Percentiles rank a stretch among this genome's conserved stretches.
phyloP scores from a whole-genome alignment of 2,113 vertebrate genomes.

The Acrocephalus arundinaceus region DNA sequence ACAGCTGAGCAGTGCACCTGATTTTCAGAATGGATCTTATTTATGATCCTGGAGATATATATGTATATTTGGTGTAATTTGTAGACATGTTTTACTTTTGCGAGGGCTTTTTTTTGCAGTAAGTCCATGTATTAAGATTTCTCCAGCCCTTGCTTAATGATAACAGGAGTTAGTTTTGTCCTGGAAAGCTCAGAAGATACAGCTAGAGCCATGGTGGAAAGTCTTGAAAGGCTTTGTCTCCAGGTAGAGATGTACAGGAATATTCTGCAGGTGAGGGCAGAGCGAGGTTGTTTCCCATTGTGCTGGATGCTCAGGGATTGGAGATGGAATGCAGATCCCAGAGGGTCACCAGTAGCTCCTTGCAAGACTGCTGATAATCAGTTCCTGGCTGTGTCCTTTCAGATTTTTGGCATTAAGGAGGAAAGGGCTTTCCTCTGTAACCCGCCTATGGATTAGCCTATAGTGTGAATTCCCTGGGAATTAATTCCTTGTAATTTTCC shows the following conservation, averaged over 20 bases:
- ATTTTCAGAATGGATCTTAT: slow-evolving; percentile 10
- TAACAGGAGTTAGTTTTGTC: not conserved
- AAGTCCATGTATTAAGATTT: not conserved
- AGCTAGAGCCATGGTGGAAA: not conserved
- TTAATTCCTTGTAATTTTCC: not conserved
- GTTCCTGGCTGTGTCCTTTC: not conserved
- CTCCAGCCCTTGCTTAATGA: not conserved
- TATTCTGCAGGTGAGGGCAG: not conserved
- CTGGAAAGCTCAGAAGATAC: not conserved
- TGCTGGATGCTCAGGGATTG: not conserved
- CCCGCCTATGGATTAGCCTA: not conserved
- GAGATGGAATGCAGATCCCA: not conserved
- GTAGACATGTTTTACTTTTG: not conserved
- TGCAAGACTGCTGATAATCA: not conserved
- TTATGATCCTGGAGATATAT: not conserved
- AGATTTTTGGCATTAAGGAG: not conserved
- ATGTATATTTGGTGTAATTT: not conserved
- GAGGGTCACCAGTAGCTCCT: not conserved
- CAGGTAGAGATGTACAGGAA: not conserved
- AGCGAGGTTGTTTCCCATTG: not conserved
- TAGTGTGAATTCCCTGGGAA: not conserved
- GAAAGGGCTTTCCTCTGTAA: not conserved
- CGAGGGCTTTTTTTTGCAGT: not conserved
- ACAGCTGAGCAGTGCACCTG: not conserved
- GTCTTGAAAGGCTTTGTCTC: not conserved